Base-by-base conservation (phyloP, 2,113 vertebrate genomes). In the Pterophyllum scalare region DNA sequence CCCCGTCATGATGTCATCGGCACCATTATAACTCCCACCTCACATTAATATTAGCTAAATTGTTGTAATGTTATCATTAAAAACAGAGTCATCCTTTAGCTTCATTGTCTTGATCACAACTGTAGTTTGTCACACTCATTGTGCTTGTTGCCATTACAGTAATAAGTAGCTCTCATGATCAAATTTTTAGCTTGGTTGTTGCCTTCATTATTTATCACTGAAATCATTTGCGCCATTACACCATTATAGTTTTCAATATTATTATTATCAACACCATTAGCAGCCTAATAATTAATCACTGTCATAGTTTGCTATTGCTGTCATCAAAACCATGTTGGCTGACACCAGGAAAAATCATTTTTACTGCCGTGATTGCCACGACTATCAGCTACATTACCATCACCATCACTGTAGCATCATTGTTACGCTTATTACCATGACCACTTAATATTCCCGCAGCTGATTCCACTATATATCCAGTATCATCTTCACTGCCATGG, bases 381-480 rank as follows among this genome's bases (percentile, higher is more conserved):
- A 62, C 49, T 24, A 38, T 76, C 70, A 75, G 8, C 31, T 9
- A 60, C 11, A 35, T 38, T 57, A 28, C n/a, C 40, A 38, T 7
- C 19, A 60, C 22, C 1, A 56, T 52, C 75, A 52, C 7, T 43
- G n/a, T 61, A 15, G 61, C 58, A 52, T 46, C 49, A 46, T 49
- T 24, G 59, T 46, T 15, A 46, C 46, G 33, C 54, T 60, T 46
- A 52, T 13, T 22, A 7, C 58, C 33, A 24, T 75, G 14, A 22
- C 19, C 33, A 56, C 6, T 79, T 77, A 65, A 64, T 52, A 64
- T 64, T 62, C 19, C 19, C 26, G 46, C 22, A 33, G 40, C 64
- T 57, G 43, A 84, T 79, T 76, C 22, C 24, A 77, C 49, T 82
- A 57, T 52, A 52, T 70, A 70, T 52, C 24, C 24, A 52, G 43